A percentile compares a stretch with the other conserved stretches of the same genome.
phyloP scores from a whole-genome alignment of 1,140 invertebrate species.

The Onthophagus taurus region DNA sequence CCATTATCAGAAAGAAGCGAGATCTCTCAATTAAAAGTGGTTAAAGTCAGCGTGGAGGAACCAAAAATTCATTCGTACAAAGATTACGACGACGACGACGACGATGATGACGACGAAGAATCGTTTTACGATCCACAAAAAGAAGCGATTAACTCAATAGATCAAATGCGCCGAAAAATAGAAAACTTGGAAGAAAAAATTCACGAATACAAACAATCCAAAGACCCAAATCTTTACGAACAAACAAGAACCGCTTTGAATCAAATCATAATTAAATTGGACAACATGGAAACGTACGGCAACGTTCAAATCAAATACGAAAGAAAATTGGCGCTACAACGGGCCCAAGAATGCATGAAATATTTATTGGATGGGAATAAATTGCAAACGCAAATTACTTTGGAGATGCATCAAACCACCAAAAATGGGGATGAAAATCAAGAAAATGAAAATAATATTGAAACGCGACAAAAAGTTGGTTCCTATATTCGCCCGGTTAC shows the following conservation, averaged over 20 bases:
- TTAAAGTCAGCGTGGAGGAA: constrained; percentile 3
- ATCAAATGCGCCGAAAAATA: constrained; percentile 5
- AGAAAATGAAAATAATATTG: too few species aligned
- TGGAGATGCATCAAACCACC: neutral
- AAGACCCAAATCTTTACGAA: constrained; percentile 7
- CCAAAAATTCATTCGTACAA: neutral
- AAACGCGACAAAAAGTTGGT: neutral
- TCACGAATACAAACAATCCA: constrained; percentile 3
- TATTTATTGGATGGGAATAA: neutral
- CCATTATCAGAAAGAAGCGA: constrained; percentile 2
- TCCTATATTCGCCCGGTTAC: constrained; percentile 2
- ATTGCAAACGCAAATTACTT: neutral
- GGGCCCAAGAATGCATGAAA: constrained; percentile 2
- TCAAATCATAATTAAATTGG: constrained; percentile 10
- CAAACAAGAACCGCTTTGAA: constrained; percentile 7
- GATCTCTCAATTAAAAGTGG: neutral
- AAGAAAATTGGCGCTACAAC: constrained; percentile 7
- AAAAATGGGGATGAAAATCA: too few species aligned
- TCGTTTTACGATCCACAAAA: constrained; percentile 1
- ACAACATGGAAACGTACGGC: constrained; percentile 3
- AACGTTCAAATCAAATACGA: constrained; percentile 8
- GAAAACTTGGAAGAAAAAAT: constrained; percentile 9
- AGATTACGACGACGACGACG: neutral
- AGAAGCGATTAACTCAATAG: neutral
- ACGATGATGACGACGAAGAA: neutral